Percentiles rank a stretch among this genome's conserved stretches.
These are phyloP conservation scores for Drosophila novamexicana DNA, from an alignment of 1,140 invertebrate genomes.

Conservation along the genomic window DNA sequence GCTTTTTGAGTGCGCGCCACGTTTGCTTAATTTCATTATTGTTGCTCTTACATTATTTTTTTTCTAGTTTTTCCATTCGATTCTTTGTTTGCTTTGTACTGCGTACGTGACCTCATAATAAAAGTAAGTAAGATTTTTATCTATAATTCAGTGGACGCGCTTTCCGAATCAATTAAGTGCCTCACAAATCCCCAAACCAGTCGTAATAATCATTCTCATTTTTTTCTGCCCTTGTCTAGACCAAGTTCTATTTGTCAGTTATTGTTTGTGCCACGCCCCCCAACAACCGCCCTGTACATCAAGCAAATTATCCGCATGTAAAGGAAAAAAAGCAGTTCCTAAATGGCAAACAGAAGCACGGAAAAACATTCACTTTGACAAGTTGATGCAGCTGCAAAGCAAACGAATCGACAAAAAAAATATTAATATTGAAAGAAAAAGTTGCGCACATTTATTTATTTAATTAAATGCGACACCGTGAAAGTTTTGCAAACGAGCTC, in stretches of 20 bases:
- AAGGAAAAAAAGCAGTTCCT: conserved; percentile 9
- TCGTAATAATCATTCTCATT: conserved; percentile 57
- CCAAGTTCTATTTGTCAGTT: conserved; percentile 68
- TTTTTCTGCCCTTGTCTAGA: conserved; percentile 58
- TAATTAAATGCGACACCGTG: conserved; percentile 69
- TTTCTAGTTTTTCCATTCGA: background rate
- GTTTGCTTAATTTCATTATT: conserved; percentile 80
- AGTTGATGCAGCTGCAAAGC: conserved; percentile 22
- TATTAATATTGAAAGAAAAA: conserved; percentile 45
- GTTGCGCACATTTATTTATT: conserved; percentile 71
- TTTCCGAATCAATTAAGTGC: conserved; percentile 43
- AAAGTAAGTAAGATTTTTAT: conserved; percentile 77
- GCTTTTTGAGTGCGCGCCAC: conserved; percentile 54
- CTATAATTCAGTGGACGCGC: conserved; percentile 72
- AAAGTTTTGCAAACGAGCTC: conserved; percentile 50
- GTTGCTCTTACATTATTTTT: conserved; percentile 44
- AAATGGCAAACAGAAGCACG: conserved; percentile 45
- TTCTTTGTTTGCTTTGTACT: conserved; percentile 4
- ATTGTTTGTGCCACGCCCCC: conserved; percentile 49
- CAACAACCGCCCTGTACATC: conserved; percentile 1
- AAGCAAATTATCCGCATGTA: conserved; percentile 27
- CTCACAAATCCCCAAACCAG: conserved; percentile 16
- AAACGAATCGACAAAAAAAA: conserved; percentile 20
- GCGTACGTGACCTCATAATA: conserved; percentile 80
- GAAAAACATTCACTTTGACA: conserved; percentile 68